phyloP scores from a whole-genome alignment of 2,888 invertebrate genomes.

The Drosophila eohydei region DNA sequence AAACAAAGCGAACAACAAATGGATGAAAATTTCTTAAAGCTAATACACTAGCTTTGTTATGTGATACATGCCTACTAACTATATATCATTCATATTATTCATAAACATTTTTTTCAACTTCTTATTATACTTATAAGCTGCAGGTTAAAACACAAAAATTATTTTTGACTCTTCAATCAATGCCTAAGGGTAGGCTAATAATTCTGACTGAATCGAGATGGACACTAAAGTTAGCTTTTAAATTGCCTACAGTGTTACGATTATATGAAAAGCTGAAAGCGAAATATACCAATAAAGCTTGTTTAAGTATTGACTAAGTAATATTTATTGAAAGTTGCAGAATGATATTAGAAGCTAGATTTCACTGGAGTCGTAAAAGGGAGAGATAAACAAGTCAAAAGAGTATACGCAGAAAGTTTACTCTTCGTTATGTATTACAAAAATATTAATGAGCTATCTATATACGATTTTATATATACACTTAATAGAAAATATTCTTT shows the following conservation, averaged over 20 bases:
- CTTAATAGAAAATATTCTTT: neutral
- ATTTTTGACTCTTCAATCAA: neutral
- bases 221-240: neutral
- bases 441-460: no score
- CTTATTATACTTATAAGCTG: neutral
- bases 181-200: neutral
- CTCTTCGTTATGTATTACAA: no score
- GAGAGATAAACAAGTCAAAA: no score
- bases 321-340: neutral
- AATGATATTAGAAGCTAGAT: no score
- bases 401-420: no score
- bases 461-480: no score
- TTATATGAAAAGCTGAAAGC: neutral
- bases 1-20: no score
- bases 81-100: no score
- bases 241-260: neutral
- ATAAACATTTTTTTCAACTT: neutral
- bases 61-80: no score
- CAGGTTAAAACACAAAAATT: neutral
- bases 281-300: neutral
- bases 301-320: neutral
- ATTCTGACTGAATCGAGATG: neutral
- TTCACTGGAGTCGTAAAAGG: no score
- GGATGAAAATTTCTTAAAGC: no score
- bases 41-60: no score